Evolutionary conservation across 2,113 vertebrate species (phyloP).

Genomic region (Anthoscopus minutus): DNA sequence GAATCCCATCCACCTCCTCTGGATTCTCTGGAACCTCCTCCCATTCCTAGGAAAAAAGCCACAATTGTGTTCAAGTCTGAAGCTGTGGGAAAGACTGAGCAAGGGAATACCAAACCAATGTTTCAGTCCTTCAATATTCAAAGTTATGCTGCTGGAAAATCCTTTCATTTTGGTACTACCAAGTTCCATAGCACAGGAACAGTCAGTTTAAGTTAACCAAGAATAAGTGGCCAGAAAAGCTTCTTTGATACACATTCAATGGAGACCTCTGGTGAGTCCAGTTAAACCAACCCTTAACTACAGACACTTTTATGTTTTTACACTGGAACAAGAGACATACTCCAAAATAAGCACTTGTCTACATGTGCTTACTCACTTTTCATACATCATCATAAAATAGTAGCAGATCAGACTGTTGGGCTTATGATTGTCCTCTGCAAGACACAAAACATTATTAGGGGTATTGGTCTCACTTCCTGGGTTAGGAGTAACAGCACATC

Average conservation of each 20-base stretch:
- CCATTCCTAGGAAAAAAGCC: slow-evolving; percentile 82
- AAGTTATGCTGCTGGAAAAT: slow-evolving; percentile 7
- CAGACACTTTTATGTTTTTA: background rate
- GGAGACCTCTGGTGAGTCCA: background rate
- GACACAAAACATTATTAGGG: background rate
- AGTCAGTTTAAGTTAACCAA: background rate
- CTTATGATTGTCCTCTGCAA: slow-evolving; percentile 43
- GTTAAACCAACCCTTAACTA: background rate
- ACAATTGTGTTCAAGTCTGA: slow-evolving; percentile 56
- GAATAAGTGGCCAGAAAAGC: background rate
- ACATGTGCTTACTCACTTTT: background rate
- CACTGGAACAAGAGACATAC: background rate
- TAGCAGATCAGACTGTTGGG: slow-evolving; percentile 41
- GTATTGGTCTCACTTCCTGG: slow-evolving; percentile 59
- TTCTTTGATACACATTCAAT: background rate
- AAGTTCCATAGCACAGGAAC: background rate
- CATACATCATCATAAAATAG: background rate
- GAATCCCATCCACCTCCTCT: slow-evolving; percentile 82
- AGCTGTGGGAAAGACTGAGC: slow-evolving; percentile 53
- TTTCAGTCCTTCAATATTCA: background rate
- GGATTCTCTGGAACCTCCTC: slow-evolving; percentile 79
- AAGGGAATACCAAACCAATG: background rate
- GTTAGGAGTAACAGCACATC: slow-evolving; percentile 8
- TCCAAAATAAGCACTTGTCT: background rate
- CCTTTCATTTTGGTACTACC: background rate